phyloP scores from a whole-genome alignment of 2,797 vertebrate species.

The Rhabdomys pumilio region DNA sequence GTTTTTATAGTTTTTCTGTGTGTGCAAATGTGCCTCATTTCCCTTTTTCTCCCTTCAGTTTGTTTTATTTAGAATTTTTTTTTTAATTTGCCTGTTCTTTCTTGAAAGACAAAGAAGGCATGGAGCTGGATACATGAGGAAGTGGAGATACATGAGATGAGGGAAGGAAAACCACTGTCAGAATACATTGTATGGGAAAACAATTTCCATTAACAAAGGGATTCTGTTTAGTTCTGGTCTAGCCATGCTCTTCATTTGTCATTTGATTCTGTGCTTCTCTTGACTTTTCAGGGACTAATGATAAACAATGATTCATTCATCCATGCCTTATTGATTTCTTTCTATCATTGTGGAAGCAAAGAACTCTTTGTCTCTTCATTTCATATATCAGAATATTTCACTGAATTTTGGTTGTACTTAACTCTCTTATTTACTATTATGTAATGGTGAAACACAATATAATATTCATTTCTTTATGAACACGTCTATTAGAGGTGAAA shows the following conservation, averaged over 20 bases:
- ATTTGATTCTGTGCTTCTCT: background rate
- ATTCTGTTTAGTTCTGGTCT: background rate
- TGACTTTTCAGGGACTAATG: background rate
- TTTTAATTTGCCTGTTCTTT: background rate
- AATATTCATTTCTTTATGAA: background rate
- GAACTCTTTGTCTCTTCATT: background rate
- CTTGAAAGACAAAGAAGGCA: background rate
- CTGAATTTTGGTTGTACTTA: background rate
- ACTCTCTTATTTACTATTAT: conserved; percentile 27
- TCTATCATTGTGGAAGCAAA: background rate
- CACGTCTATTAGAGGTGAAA: background rate
- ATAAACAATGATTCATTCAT: background rate
- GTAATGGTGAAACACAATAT: background rate
- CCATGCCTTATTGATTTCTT: background rate
- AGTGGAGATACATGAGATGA: background rate
- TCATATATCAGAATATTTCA: conserved; percentile 20
- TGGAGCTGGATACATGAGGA: background rate
- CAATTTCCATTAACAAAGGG: background rate
- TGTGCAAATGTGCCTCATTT: background rate
- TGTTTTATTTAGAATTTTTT: background rate
- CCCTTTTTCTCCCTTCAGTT: background rate
- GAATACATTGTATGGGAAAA: background rate
- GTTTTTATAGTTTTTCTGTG: no score
- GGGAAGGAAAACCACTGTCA: background rate
- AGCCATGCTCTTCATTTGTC: background rate